phyloP scores from a whole-genome alignment of 2,888 invertebrate genomes.

The Vanessa cardui region DNA sequence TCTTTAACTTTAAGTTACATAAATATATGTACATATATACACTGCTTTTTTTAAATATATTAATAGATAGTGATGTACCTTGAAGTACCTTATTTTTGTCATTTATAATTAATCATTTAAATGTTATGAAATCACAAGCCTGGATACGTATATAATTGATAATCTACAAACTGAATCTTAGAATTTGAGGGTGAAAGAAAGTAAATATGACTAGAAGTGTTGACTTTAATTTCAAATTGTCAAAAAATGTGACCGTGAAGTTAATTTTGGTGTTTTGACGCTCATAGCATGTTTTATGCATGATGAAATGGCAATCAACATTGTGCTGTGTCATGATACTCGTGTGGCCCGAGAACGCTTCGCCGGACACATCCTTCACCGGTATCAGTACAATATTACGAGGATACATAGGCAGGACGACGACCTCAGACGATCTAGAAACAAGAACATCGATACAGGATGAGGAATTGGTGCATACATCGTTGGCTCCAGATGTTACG shows the following conservation, averaged over 20 bases:
- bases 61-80: no score
- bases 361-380: constrained; percentile 49
- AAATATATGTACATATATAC: no score
- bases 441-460: constrained; percentile 10
- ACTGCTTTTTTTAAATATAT: no score
- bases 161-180: no score
- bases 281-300: constrained; percentile 40
- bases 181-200: no score
- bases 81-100: no score
- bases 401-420: constrained; percentile 48
- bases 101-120: no score
- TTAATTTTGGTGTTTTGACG: neutral
- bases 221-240: neutral
- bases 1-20: no score
- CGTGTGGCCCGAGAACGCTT: constrained; percentile 46
- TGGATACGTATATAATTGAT: no score
- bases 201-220: no score
- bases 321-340: constrained; percentile 51
- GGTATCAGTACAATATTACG: constrained; percentile 55
- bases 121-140: no score
- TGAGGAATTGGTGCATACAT: constrained; percentile 8
- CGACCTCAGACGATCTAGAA: constrained; percentile 19
- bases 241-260: constrained; percentile 8
- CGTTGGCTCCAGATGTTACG: neutral
- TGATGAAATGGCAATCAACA: constrained; percentile 56